A percentile compares a stretch with the other conserved stretches of the same genome.
These are phyloP conservation scores for Coelinius sp. DNA, from an alignment of 2,888 invertebrate genomes.

Conservation along the genomic window DNA sequence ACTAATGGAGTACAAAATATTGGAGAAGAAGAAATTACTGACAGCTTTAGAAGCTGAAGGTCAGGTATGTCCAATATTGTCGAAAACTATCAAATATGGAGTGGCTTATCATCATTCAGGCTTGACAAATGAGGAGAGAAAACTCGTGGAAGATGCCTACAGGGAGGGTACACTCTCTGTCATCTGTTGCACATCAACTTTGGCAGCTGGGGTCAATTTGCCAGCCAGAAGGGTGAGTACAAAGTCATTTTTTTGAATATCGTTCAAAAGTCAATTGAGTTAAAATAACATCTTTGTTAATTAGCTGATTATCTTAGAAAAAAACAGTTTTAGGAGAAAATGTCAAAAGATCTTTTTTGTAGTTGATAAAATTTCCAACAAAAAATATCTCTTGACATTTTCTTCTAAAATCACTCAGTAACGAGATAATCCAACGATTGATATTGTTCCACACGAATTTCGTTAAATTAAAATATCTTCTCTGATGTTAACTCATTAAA, in stretches of 20 bases:
- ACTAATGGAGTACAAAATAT: conserved; percentile 73
- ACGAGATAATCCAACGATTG: too few relatives aligned
- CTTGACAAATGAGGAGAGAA: conserved; percentile 88
- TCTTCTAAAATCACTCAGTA: too few relatives aligned
- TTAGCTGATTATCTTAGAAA: too few relatives aligned
- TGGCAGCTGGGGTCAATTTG: conserved; percentile 98
- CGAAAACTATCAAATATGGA: conserved; percentile 81
- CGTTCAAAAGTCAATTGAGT: too few relatives aligned
- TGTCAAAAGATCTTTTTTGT: too few relatives aligned
- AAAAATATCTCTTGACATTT: not conserved
- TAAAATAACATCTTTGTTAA: too few relatives aligned
- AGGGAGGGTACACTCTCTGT: conserved; percentile 87
- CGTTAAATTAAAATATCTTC: too few relatives aligned
- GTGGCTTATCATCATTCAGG: conserved; percentile 96
- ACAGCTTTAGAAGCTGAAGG: conserved; percentile 78
- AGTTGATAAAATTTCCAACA: conserved; percentile 1
- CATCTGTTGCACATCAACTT: conserved; percentile 94
- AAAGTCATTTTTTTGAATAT: not conserved
- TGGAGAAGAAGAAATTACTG: conserved; percentile 76
- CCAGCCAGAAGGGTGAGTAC: conserved; percentile 84
- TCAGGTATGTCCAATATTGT: conserved; percentile 78
- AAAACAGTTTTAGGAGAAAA: too few relatives aligned
- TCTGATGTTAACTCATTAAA: too few relatives aligned
- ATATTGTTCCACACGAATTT: too few relatives aligned
- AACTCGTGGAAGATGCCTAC: conserved; percentile 87